phyloP scores from a whole-genome alignment of 1,140 invertebrate genomes.

The Drusus annulatus region DNA sequence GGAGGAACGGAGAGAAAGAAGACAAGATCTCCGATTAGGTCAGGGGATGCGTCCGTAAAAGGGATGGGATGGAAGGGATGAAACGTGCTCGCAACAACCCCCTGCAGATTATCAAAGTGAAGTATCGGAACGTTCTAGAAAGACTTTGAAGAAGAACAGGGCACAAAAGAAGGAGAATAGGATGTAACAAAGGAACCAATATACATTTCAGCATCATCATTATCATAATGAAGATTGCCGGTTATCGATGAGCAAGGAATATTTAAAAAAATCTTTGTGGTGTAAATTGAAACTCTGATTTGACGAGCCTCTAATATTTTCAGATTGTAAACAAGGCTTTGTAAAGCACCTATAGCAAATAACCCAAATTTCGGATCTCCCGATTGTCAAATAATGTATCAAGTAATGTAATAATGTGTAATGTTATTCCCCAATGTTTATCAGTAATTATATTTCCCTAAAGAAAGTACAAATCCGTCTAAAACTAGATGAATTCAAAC shows the following conservation, averaged over 20 bases:
- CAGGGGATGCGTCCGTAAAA: slow-evolving; percentile 16
- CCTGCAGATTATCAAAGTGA: slow-evolving; percentile 37
- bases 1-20: background rate
- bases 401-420: too few species aligned
- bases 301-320: too few species aligned
- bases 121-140: background rate
- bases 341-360: too few species aligned
- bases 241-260: background rate
- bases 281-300: background rate
- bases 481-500: too few species aligned
- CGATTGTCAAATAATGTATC: too few species aligned
- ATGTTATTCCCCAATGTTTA: too few species aligned
- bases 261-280: slow-evolving; percentile 1
- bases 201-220: slow-evolving; percentile 29
- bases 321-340: too few species aligned
- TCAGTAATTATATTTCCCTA: too few species aligned
- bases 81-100: slow-evolving; percentile 23
- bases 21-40: slow-evolving; percentile 4
- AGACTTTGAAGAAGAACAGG: slow-evolving; percentile 19
- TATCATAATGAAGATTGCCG: slow-evolving; percentile 16
- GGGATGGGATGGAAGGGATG: background rate
- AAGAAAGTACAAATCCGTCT: too few species aligned
- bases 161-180: background rate
- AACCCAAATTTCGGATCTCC: too few species aligned
- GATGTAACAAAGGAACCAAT: slow-evolving; percentile 19